Percentiles rank a stretch among this genome's conserved stretches.
Conservation (phyloP, 2,888 invertebrate genomes). For the Perdita meconis region DNA sequence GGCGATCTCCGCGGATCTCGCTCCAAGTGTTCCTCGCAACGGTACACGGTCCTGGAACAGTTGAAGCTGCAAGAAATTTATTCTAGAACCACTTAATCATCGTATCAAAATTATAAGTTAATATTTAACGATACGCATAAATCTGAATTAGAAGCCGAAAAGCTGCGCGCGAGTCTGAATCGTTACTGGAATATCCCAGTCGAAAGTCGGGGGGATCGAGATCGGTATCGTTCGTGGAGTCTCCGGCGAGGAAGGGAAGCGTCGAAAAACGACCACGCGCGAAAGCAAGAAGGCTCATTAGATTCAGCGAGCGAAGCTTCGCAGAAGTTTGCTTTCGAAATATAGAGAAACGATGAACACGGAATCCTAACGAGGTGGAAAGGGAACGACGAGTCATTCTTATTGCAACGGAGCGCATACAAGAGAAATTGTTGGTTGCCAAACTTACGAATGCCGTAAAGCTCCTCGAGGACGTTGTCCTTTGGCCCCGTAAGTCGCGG, state of each 20-base stretch:
- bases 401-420: slow-evolving; percentile 57
- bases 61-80: not conserved
- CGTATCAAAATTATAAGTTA: slow-evolving; percentile 21
- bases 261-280: slow-evolving; percentile 30
- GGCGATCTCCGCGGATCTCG: not conserved
- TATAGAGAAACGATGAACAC: slow-evolving; percentile 66
- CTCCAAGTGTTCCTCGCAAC: no score
- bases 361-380: slow-evolving; percentile 64
- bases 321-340: slow-evolving; percentile 71
- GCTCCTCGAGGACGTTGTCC: slow-evolving; percentile 50
- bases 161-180: not conserved
- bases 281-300: slow-evolving; percentile 61
- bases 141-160: not conserved
- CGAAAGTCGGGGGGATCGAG: slow-evolving; percentile 15
- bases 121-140: not conserved
- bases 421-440: slow-evolving; percentile 62
- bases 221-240: slow-evolving; percentile 14
- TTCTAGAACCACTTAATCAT: not conserved
- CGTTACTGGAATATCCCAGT: slow-evolving; percentile 5
- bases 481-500: slow-evolving; percentile 38
- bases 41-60: not conserved
- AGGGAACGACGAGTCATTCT: slow-evolving; percentile 52
- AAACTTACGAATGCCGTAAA: slow-evolving; percentile 58
- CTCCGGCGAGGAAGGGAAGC: slow-evolving; percentile 13
- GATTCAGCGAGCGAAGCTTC: slow-evolving; percentile 62